These are phyloP conservation scores for Oncorhynchus keta DNA, from an alignment of 2,113 vertebrate genomes.

Conservation along the genomic window DNA sequence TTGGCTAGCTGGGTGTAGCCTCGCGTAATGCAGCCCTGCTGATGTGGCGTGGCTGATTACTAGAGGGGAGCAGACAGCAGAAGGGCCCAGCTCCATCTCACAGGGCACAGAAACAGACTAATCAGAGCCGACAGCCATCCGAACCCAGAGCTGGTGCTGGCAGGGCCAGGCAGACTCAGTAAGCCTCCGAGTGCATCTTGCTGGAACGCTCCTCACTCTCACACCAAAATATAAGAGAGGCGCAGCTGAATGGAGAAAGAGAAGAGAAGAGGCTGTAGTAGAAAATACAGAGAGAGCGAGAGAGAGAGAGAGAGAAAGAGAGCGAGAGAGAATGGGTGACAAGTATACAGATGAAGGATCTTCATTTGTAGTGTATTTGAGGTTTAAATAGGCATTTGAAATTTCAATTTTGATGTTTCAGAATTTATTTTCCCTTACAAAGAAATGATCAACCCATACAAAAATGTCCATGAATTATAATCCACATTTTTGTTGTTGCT, in stretches of 20 bases:
- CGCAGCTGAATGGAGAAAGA: too few relatives aligned
- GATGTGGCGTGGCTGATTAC: conserved; percentile 13
- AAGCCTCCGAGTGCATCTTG: conserved; percentile 11
- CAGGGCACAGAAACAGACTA: conserved; percentile 20
- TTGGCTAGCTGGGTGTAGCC: background rate
- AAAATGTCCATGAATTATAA: too few relatives aligned
- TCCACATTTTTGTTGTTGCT: too few relatives aligned
- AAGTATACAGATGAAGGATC: background rate
- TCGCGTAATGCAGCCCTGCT: background rate
- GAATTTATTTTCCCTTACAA: too few relatives aligned
- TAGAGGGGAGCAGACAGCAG: background rate
- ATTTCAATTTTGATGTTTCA: too few relatives aligned
- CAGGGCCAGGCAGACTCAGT: background rate
- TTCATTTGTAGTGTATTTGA: too few relatives aligned
- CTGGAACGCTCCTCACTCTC: conserved; percentile 28
- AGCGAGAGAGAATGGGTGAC: background rate
- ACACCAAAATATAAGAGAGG: conserved; percentile 4
- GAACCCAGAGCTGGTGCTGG: too few relatives aligned
- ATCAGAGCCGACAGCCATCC: conserved; percentile 17
- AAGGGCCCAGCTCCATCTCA: background rate
- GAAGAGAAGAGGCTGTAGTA: background rate
- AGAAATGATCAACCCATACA: too few relatives aligned
- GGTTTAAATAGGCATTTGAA: too few relatives aligned
- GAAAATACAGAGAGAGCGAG: conserved; percentile 7
- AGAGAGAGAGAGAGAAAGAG: background rate